Conservation (phyloP, 1,140 invertebrate species). For the Nasonia giraulti region DNA sequence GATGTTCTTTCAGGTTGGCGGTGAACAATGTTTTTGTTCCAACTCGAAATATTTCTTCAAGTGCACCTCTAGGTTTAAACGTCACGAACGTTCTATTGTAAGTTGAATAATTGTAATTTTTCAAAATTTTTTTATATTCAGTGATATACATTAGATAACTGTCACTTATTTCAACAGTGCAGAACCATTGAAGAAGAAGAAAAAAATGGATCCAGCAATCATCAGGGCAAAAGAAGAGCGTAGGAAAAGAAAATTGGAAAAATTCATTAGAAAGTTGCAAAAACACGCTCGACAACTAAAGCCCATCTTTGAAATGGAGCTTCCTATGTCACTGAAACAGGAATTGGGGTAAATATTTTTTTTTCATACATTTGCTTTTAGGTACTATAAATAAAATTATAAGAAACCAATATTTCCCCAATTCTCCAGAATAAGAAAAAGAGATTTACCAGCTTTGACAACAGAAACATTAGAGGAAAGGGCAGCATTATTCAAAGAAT, state of each 20-base stretch:
- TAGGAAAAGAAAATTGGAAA: constrained; percentile 86
- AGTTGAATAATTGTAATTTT: constrained; percentile 45
- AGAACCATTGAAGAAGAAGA: constrained; percentile 93
- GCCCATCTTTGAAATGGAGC: constrained; percentile 87
- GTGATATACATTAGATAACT: background rate
- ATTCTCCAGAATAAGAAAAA: constrained; percentile 74
- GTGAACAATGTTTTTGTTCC: constrained; percentile 24
- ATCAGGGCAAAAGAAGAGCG: constrained; percentile 86
- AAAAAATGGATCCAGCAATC: constrained; percentile 86
- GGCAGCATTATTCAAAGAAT: constrained; percentile 80
- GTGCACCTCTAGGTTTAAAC: constrained; percentile 58
- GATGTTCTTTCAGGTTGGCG: constrained; percentile 20
- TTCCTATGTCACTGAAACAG: constrained; percentile 80
- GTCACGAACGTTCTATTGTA: constrained; percentile 59
- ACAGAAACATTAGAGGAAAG: constrained; percentile 75
- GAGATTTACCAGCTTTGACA: constrained; percentile 70
- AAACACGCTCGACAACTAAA: constrained; percentile 86
- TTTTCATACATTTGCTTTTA: constrained; percentile 14
- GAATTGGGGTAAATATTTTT: constrained; percentile 77
- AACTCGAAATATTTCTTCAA: constrained; percentile 58
- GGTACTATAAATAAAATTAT: background rate
- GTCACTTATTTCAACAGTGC: constrained; percentile 72
- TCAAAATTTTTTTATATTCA: background rate
- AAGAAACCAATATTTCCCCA: constrained; percentile 31
- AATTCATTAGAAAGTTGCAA: constrained; percentile 85